Evolutionary conservation across 2,113 vertebrate species (phyloP).

Genomic region (Malurus cyaneus): DNA sequence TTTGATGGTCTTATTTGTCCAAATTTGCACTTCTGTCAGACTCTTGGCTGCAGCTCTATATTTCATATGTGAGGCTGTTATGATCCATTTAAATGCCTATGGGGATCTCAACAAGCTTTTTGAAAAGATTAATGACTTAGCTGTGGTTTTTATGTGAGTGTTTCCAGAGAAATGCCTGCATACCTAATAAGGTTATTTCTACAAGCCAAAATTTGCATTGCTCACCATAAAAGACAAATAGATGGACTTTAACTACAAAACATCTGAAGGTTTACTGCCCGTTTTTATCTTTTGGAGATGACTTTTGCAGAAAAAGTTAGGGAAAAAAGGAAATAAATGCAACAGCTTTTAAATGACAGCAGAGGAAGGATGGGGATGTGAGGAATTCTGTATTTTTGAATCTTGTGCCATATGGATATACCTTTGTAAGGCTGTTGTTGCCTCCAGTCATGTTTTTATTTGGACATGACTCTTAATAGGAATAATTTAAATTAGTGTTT

Average conservation of each 20-base stretch:
- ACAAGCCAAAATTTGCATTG: constrained; percentile 51
- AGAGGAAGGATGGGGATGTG: neutral
- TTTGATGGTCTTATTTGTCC: constrained; percentile 67
- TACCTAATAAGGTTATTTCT: constrained; percentile 64
- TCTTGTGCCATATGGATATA: neutral
- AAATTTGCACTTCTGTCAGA: constrained; percentile 57
- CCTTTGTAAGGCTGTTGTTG: neutral
- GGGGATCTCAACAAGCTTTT: constrained; percentile 69
- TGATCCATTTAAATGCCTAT: constrained; percentile 67
- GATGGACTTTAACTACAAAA: constrained; percentile 4
- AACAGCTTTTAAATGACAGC: neutral
- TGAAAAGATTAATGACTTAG: constrained; percentile 71
- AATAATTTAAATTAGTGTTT: neutral
- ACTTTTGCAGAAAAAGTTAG: neutral
- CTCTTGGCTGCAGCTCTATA: constrained; percentile 35
- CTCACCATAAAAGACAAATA: constrained; percentile 30
- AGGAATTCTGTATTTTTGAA: neutral
- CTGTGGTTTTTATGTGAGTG: constrained; percentile 62
- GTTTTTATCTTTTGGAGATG: neutral
- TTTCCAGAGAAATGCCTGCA: constrained; percentile 63
- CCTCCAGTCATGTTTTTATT: neutral
- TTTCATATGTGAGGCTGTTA: constrained; percentile 54
- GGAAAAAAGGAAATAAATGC: neutral
- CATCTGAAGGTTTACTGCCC: neutral
- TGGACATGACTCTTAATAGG: neutral